A percentile compares a stretch with the other conserved stretches of the same genome.
phyloP scores from a whole-genome alignment of 1,140 invertebrate species.

The Papilio dardanus region DNA sequence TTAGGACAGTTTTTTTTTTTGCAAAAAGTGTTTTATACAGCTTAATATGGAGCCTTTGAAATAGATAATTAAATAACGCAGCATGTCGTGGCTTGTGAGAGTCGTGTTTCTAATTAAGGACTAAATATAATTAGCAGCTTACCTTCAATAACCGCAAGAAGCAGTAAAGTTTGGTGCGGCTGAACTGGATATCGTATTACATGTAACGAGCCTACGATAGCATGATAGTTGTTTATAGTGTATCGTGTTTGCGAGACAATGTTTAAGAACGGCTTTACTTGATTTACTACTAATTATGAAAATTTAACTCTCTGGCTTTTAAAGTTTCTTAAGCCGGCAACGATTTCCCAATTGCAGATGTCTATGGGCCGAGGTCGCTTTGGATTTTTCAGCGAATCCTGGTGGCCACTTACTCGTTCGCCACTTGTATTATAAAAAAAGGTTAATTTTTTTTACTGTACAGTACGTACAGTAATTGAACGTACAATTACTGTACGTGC shows the following conservation, averaged over 20 bases:
- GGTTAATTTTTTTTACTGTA: too few relatives aligned
- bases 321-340: neutral
- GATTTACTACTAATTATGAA: neutral
- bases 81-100: neutral
- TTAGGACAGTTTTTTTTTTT: too few relatives aligned
- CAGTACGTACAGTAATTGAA: too few relatives aligned
- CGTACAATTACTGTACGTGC: too few relatives aligned
- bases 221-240: neutral
- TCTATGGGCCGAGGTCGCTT: too few relatives aligned
- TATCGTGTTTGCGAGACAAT: conserved; percentile 1
- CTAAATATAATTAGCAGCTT: conserved; percentile 20
- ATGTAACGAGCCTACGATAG: neutral
- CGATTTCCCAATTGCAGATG: too few relatives aligned
- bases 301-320: neutral
- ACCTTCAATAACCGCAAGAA: conserved; percentile 15
- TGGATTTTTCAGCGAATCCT: too few relatives aligned
- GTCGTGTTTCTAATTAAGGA: conserved; percentile 23
- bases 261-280: neutral
- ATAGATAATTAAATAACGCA: neutral
- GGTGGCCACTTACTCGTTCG: too few relatives aligned
- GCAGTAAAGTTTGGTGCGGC: conserved; percentile 13
- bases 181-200: conserved; percentile 7
- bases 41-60: neutral
- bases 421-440: too few relatives aligned
- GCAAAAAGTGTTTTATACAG: too few relatives aligned